Base-by-base conservation (phyloP, 2,797 vertebrate species). In the Dryobates pubescens region DNA sequence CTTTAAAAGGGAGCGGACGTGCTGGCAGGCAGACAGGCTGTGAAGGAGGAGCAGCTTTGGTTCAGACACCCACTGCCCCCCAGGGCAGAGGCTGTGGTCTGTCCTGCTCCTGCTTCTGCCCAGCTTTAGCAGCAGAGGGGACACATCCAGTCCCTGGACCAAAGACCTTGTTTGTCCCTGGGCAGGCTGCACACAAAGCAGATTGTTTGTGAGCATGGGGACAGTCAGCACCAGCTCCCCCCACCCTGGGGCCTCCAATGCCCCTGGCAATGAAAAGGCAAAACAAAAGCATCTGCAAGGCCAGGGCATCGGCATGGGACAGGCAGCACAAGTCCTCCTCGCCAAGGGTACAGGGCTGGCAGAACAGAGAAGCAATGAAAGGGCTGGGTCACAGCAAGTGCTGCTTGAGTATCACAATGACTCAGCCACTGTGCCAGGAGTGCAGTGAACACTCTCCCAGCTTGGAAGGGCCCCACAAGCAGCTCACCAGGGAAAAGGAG, bases 1-100 rank as follows among this genome's bases (percentile, higher is more conserved):
- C 95, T 94, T 85, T 94, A 93, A 70, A 94, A 93, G 94, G 93
- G 72, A 92, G 90, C 58, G 91, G 95, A 94, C 81, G 65, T 80
- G 76, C 87, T 26, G 30, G 72, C 82, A 56, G 75, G 72, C 79
- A 73, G 86, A 75, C 36, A 0, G 72, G n/a, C 87, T 79, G 78
- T 3, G 7, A 84, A 84, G 45, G 43, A 86, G 58, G 57, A 30
- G 15, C 26, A 23, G 43, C 29, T 90, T 73, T 76, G 68, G 38
- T 63, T 67, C 34, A 67, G 63, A 63, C 32, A 70, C 54, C 34
- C 13, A 1, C 54, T 61, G 69, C 2, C 0, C 54, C 57, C 53
- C 7, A 5, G 49, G 17, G 84, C 16, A 20, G 29, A 9, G 29
- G 53, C 47, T 24, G 47, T n/a, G 72, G 4, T 92, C 75, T 53